Conservation (phyloP, 1,140 invertebrate genomes). For the Drosophila nasuta region DNA sequence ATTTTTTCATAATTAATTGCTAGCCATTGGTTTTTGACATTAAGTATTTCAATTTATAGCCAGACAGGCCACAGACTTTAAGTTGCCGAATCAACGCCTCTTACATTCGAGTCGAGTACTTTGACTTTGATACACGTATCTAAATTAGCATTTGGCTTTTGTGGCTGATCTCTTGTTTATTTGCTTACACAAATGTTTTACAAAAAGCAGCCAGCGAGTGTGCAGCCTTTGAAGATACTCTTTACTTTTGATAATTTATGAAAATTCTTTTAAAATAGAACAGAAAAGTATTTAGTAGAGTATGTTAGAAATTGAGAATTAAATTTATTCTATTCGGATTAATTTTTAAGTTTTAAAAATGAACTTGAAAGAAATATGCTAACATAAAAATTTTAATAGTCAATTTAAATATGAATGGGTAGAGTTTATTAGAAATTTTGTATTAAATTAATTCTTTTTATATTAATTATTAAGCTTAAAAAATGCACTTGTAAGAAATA, state of each 20-base stretch:
- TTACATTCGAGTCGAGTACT: constrained; percentile 19
- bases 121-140: constrained; percentile 53
- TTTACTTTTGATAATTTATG: neutral
- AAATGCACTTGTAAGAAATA: too few species aligned
- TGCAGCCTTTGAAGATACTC: neutral
- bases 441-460: too few species aligned
- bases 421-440: too few species aligned
- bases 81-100: constrained; percentile 1
- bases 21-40: constrained; percentile 12
- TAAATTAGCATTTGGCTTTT: constrained; percentile 62
- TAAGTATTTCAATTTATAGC: constrained; percentile 33
- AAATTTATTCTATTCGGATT: neutral
- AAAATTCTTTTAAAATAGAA: too few species aligned
- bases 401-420: too few species aligned
- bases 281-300: too few species aligned
- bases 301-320: too few species aligned
- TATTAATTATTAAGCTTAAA: too few species aligned
- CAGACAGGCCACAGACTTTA: neutral
- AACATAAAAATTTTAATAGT: too few species aligned
- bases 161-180: constrained; percentile 32
- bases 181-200: constrained; percentile 57
- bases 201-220: neutral
- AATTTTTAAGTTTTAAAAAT: too few species aligned
- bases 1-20: constrained; percentile 40
- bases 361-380: too few species aligned